Conservation (phyloP, 2,888 invertebrate species). For the Drosophila crucigera region DNA sequence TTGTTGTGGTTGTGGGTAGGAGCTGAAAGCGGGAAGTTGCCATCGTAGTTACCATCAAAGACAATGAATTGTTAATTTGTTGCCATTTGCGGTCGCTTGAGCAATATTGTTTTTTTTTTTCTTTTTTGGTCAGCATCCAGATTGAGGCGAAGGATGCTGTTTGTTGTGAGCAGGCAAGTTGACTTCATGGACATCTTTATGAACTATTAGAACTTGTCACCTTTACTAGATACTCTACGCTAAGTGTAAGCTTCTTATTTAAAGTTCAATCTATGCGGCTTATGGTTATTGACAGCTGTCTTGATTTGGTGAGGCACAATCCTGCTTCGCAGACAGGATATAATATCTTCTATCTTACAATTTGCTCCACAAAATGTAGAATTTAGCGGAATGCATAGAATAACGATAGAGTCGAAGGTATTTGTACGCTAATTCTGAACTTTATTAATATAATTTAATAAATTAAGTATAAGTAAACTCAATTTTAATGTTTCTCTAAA, state of each 20-base stretch:
- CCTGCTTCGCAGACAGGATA: background rate
- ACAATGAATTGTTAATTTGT: conserved; percentile 77
- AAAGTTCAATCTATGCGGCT: background rate
- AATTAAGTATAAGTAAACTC: background rate
- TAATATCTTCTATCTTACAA: background rate
- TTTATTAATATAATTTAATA: background rate
- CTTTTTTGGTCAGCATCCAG: conserved; percentile 12
- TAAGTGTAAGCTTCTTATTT: no score
- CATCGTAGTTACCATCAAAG: conserved; percentile 20
- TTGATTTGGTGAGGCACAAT: background rate
- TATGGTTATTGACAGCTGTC: background rate
- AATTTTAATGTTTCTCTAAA: fast-evolving
- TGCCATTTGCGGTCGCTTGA: conserved; percentile 24
- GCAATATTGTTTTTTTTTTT: background rate
- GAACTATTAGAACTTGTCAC: background rate
- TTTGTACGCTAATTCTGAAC: background rate
- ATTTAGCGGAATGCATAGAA: background rate
- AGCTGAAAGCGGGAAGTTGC: background rate
- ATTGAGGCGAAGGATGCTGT: conserved; percentile 10
- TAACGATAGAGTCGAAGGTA: background rate
- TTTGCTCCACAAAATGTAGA: background rate
- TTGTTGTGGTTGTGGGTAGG: background rate
- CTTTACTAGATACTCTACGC: background rate
- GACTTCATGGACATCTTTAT: background rate
- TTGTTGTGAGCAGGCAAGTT: background rate